Evolutionary conservation across 2,797 vertebrate genomes (phyloP), one percentile per base, ranked within the genome.

Genomic region (Serranus cabrilla): DNA sequence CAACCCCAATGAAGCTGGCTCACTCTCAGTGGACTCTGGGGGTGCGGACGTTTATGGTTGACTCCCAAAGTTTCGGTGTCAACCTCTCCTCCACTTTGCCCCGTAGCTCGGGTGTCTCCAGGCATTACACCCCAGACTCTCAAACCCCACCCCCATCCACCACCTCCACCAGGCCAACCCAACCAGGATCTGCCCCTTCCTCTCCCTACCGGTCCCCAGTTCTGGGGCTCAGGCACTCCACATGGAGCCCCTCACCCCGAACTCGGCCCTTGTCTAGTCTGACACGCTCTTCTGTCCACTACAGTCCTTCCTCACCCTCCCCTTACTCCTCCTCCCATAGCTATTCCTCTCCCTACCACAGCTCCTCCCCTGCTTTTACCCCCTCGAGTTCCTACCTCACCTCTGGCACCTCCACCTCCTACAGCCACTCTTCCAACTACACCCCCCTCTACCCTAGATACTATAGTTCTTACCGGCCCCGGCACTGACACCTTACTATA

Each of bases 391-490:
- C 90, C 58, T 91, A 87, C 75, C 76, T 85, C 39, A 12, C 71
- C 16, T 63, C 80, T 11, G 68, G 80, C 40, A 61, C 78, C 25
- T 61, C 82, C 69, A 11, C 81, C 47, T 82, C 89, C 52, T 92
- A 93, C 81, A 90, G 69, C 59, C 94, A 93, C 56, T 76, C 90
- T 6, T 49, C 76, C 51, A 85, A 89, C 86, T 94, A 95, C 84
- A 91, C 82, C 0, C 93, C 91, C 31, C 87, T 93, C 43, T 93
- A 94, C 76, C 85, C 93, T 49, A 89, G 94, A 83, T 89, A 91
- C 87, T 92, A 92, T 83, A 88, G 88, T 89, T 96, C 96, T 76
- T 96, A 97, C 89, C 94, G 95, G 86, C 95, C 96, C 83, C 95
- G 95, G 83, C 95, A 96, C 89, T 96, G 95, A 97, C 3, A 8